These are phyloP conservation scores for Leontopithecus rosalia DNA, from an alignment of 2,797 vertebrate genomes.

Conservation along the genomic window DNA sequence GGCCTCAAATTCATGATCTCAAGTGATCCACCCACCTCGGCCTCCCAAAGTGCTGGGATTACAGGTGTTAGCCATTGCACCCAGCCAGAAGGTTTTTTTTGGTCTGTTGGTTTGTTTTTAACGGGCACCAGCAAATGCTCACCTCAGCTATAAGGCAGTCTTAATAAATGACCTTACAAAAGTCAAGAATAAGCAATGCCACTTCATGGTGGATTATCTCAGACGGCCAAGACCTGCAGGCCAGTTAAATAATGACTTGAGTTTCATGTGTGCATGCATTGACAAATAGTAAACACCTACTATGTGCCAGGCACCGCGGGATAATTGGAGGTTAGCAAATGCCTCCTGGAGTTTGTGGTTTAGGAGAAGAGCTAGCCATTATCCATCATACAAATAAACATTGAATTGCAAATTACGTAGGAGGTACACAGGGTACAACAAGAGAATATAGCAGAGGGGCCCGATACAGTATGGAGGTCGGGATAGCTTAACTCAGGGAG, in stretches of 20 bases:
- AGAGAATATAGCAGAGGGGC: neutral
- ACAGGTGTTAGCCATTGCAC: too few relatives aligned
- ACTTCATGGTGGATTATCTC: neutral
- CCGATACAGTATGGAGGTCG: neutral
- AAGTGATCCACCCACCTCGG: neutral
- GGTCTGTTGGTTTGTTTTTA: neutral
- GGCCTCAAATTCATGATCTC: too few relatives aligned
- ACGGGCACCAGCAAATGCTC: neutral
- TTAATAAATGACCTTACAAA: neutral
- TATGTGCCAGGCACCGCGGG: neutral
- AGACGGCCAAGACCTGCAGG: neutral
- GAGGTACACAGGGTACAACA: neutral
- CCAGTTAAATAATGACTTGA: conserved; percentile 2
- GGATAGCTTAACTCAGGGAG: neutral
- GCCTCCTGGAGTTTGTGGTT: neutral
- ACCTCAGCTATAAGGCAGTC: neutral
- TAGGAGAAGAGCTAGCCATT: neutral
- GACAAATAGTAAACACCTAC: neutral
- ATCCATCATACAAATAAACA: neutral
- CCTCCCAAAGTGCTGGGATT: neutral
- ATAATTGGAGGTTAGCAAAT: neutral
- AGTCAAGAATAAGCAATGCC: neutral
- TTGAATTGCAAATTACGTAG: neutral
- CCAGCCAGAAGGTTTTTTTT: neutral
- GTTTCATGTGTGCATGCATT: neutral